Percentiles rank a stretch among this genome's conserved stretches.
Conservation (phyloP, 2,797 vertebrate species). For the Takifugu ocellatus region DNA sequence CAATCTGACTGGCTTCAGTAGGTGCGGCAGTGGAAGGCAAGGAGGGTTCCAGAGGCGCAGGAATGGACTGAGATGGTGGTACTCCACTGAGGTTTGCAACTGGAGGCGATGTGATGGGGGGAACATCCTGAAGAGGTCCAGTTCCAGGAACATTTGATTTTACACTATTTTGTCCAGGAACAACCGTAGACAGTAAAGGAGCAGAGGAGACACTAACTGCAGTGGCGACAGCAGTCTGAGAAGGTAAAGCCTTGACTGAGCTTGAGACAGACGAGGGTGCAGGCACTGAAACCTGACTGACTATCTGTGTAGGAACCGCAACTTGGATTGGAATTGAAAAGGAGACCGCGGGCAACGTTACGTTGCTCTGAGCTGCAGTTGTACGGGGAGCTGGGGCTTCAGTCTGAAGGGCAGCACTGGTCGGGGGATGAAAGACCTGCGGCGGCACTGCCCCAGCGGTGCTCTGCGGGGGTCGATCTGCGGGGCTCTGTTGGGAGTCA, state of each 20-base stretch:
- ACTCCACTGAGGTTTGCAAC: constrained; percentile 37
- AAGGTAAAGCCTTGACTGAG: constrained; percentile 32
- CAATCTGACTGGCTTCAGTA: constrained; percentile 46
- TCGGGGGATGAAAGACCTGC: constrained; percentile 49
- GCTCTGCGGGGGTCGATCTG: constrained; percentile 65
- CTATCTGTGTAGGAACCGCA: constrained; percentile 37
- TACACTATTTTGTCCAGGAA: constrained; percentile 56
- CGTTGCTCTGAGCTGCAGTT: constrained; percentile 38
- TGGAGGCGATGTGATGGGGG: constrained; percentile 45
- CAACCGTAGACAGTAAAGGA: constrained; percentile 50
- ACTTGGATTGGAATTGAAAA: constrained; percentile 49
- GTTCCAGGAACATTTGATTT: constrained; percentile 52
- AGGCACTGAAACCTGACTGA: constrained; percentile 37
- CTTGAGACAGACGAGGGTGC: constrained; percentile 42
- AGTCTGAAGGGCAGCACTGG: constrained; percentile 46
- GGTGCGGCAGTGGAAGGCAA: constrained; percentile 32
- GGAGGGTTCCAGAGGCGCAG: constrained; percentile 43
- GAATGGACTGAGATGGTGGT: constrained; percentile 40
- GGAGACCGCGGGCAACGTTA: constrained; percentile 43
- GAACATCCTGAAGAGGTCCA: constrained; percentile 49
- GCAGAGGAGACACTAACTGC: constrained; percentile 47
- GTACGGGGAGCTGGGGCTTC: constrained; percentile 44
- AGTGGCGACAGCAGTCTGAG: constrained; percentile 51
- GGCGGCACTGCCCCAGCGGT: constrained; percentile 36
- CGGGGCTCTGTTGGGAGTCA: constrained; percentile 75